Percentiles rank a stretch among this genome's conserved stretches.
These are phyloP conservation scores for Telmatherina bonti DNA, from an alignment of 2,797 vertebrate genomes.

Conservation along the genomic window DNA sequence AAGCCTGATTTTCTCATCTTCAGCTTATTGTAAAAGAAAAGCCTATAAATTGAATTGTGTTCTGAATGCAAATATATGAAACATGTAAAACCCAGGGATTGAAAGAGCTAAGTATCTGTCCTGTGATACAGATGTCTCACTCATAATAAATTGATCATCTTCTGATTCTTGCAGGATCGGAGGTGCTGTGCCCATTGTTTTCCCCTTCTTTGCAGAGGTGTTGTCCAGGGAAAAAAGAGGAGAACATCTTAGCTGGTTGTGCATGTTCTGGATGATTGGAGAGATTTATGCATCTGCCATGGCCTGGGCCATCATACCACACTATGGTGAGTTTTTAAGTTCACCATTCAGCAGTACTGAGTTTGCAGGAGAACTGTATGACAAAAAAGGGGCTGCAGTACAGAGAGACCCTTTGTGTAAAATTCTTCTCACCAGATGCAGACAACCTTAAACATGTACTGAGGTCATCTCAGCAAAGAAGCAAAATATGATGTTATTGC, in stretches of 20 bases:
- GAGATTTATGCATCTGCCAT: constrained; percentile 98
- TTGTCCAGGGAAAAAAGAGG: constrained; percentile 96
- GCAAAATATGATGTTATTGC: too few species aligned
- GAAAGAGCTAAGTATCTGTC: neutral
- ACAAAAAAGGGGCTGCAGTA: neutral
- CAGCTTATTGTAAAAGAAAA: neutral
- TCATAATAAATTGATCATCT: constrained; percentile 31
- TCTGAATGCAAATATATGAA: neutral
- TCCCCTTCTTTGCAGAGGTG: constrained; percentile 97
- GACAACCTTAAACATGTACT: neutral
- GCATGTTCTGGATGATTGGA: constrained; percentile 99
- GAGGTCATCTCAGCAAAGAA: too few species aligned
- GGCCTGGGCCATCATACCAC: constrained; percentile 99
- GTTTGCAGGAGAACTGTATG: neutral
- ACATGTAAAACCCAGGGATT: neutral
- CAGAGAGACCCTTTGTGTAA: neutral
- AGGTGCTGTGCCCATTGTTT: constrained; percentile 94
- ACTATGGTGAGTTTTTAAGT: constrained; percentile 89
- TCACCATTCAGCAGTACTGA: neutral
- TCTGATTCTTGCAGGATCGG: constrained; percentile 88
- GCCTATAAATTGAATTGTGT: neutral
- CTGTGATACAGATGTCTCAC: neutral
- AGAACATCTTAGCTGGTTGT: constrained; percentile 97
- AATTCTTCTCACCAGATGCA: neutral
- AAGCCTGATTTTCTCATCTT: neutral